A percentile compares a stretch with the other conserved stretches of the same genome.
Evolutionary conservation across 2,888 invertebrate genomes (phyloP).

Genomic region (Troides oblongomaculatus): DNA sequence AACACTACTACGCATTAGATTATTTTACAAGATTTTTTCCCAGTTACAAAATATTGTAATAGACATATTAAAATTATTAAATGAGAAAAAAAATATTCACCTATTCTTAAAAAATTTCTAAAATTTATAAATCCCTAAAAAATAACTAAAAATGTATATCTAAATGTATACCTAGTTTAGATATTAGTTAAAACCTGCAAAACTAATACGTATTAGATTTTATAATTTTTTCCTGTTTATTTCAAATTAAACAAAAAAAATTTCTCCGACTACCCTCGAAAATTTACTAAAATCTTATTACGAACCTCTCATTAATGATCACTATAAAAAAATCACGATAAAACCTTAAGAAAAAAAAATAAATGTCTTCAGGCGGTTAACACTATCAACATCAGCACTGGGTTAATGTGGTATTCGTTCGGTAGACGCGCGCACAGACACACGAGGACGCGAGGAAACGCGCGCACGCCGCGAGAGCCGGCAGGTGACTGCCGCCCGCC

Average conservation of each 20-base stretch:
- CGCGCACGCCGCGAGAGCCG: conserved; percentile 14
- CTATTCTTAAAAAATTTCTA: too few relatives aligned
- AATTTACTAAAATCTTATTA: conserved; percentile 7
- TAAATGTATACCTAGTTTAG: too few relatives aligned
- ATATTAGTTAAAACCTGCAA: too few relatives aligned
- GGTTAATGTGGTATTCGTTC: conserved; percentile 5
- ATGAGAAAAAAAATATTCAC: too few relatives aligned
- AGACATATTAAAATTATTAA: too few relatives aligned
- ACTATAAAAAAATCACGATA: conserved; percentile 13
- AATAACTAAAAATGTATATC: too few relatives aligned
- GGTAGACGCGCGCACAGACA: not conserved
- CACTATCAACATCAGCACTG: conserved; percentile 28
- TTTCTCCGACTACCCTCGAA: conserved; percentile 14
- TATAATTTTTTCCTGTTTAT: too few relatives aligned
- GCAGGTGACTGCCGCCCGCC: conserved; percentile 24
- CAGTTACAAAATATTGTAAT: too few relatives aligned
- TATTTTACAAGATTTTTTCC: too few relatives aligned
- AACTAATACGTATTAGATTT: too few relatives aligned
- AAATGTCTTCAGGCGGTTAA: conserved; percentile 9
- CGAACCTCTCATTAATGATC: not conserved
- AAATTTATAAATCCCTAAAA: too few relatives aligned
- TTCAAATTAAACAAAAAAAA: not conserved
- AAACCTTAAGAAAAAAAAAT: conserved; percentile 26
- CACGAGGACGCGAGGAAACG: conserved; percentile 1
- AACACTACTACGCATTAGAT: too few relatives aligned